Evolutionary conservation across 2,797 vertebrate species (phyloP).

Genomic region (Paedocypris micromegethes): DNA sequence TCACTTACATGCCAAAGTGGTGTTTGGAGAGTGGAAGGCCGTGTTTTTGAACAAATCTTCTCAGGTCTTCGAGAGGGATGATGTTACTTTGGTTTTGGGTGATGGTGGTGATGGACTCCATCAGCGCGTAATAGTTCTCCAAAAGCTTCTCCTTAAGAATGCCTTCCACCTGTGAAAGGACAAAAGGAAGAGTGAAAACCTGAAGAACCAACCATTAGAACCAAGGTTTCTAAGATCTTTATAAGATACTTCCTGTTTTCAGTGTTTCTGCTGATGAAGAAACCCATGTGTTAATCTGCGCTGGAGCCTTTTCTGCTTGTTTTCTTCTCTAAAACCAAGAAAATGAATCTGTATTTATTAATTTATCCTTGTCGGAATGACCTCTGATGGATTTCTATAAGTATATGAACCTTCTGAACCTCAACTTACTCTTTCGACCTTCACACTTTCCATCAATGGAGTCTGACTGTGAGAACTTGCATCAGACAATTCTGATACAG

Average conservation of each 20-base stretch:
- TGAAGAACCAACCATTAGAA: neutral
- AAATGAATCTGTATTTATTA: too few species aligned
- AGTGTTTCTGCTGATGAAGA: conserved; percentile 1
- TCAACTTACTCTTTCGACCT: too few species aligned
- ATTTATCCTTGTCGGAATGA: too few species aligned
- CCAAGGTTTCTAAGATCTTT: neutral
- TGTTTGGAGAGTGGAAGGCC: conserved; percentile 56
- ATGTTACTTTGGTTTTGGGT: conserved; percentile 46
- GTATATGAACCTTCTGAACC: too few species aligned
- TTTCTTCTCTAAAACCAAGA: conserved; percentile 9
- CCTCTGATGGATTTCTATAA: too few species aligned
- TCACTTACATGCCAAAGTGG: conserved; percentile 57
- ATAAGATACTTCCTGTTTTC: conserved; percentile 22
- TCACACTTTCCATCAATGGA: too few species aligned
- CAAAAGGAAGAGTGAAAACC: neutral
- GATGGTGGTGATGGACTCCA: conserved; percentile 43
- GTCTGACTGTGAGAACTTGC: too few species aligned
- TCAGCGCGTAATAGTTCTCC: conserved; percentile 51
- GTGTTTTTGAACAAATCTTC: conserved; percentile 51
- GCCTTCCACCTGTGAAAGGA: conserved; percentile 52
- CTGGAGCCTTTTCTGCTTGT: conserved; percentile 4
- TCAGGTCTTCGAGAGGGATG: conserved; percentile 51
- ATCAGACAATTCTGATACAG: too few species aligned
- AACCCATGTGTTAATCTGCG: neutral
- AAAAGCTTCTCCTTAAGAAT: conserved; percentile 53